Evolutionary conservation across 1,140 invertebrate genomes (phyloP), one percentile per base, ranked within the genome.

Genomic region (Galleria mellonella): DNA sequence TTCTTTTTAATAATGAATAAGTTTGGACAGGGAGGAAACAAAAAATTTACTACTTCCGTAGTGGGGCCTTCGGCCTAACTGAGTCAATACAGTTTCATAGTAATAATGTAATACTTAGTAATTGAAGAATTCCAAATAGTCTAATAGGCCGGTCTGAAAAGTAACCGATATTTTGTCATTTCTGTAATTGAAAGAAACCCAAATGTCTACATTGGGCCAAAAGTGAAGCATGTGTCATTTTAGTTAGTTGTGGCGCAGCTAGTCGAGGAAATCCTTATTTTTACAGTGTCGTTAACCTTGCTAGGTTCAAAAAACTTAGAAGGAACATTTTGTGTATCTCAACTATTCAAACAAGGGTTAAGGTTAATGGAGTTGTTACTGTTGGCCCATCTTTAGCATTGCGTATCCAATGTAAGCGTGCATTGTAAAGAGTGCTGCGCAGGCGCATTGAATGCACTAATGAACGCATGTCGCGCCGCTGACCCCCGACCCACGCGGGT

Each of bases 401-500:
- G 17, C 17, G 9, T 37, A 37, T 31, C 17, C 13, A 49, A 46
- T 46, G 47, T 33, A 36, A 29, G n/a, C 13, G 38, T 40, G 41
- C n/a, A 43, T 29, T 40, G 35, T 23, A 46, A 14, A 12, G 15
- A 28, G 39, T 32, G 48, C 56, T 68, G 52, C 70, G 72, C 68
- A 44, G 36, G 68, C 63, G 69, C 70, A 69, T 23, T 51, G 60
- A 64, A 63, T 61, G 63, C 68, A 49, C 66, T 78, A 77, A 77
- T 78, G 72, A 77, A 72, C 62, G 72, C 64, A 55, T 72, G 73
- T 78, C 72, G 71, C 67, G 65, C 60, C 52, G 66, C 64, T 78
- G 74, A 81, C 79, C 79, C 76, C 61, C 76, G 79, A 83, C 79
- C 76, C 76, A 73, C 72, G 71, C 71, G 63, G 58, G 79, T 72